Percentiles rank a stretch among this genome's conserved stretches.
Conservation (phyloP, 2,888 invertebrate genomes). For the Hyposoter dolosus region DNA sequence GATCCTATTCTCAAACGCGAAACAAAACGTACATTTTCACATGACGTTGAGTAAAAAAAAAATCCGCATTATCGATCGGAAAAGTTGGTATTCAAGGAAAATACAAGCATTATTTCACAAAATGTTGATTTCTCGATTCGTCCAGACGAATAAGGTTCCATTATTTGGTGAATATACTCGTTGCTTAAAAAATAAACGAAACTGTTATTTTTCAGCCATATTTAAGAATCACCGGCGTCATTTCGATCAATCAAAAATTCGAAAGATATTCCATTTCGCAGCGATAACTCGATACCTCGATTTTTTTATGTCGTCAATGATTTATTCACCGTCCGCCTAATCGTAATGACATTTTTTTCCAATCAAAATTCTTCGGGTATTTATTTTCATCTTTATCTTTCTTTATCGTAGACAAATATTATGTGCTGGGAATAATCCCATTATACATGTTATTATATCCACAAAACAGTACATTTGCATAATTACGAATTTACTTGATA, state of each 20-base stretch:
- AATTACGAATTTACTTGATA: slow-evolving; percentile 10
- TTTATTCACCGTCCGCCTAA: slow-evolving; percentile 24
- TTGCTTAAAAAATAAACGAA: not conserved
- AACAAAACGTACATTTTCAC: not conserved
- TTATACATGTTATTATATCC: slow-evolving; percentile 38
- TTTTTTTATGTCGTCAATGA: slow-evolving; percentile 10
- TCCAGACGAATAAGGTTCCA: not conserved
- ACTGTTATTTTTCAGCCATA: not conserved
- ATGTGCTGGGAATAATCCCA: slow-evolving; percentile 11
- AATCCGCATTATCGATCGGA: not conserved
- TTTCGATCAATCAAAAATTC: not conserved
- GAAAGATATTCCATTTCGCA: not conserved
- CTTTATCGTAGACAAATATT: slow-evolving; percentile 10
- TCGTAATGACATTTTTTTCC: slow-evolving; percentile 15
- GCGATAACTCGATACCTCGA: not conserved
- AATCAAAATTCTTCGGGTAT: not conserved
- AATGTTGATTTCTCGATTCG: not conserved
- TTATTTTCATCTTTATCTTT: slow-evolving; percentile 3
- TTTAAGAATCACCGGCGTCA: not conserved
- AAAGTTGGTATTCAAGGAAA: not conserved
- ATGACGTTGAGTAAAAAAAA: not conserved
- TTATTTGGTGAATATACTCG: not conserved
- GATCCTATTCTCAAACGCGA: slow-evolving; percentile 4
- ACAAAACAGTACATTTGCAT: slow-evolving; percentile 13
- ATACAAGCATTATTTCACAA: not conserved